Conservation (phyloP, 2,888 invertebrate species). For the Molorchus minor region DNA sequence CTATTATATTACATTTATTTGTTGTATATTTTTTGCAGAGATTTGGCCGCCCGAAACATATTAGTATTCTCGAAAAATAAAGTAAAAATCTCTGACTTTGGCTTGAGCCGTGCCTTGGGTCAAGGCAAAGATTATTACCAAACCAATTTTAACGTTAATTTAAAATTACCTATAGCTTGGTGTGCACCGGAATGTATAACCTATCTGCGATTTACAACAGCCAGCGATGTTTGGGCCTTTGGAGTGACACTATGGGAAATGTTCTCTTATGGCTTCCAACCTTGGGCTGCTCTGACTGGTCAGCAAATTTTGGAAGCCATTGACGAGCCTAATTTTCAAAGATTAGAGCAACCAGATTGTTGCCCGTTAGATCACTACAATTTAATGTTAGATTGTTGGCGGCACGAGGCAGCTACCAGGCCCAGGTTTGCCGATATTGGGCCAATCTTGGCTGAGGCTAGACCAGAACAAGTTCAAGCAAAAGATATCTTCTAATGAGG, state of each 20-base stretch:
- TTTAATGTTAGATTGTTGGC: slow-evolving; percentile 96
- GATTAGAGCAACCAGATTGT: slow-evolving; percentile 92
- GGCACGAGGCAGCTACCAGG: slow-evolving; percentile 86
- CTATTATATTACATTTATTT: neutral
- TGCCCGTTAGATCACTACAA: slow-evolving; percentile 93
- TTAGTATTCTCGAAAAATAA: slow-evolving; percentile 95
- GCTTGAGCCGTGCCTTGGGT: slow-evolving; percentile 92
- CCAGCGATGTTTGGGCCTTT: slow-evolving; percentile 98
- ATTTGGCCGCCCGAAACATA: slow-evolving; percentile 97
- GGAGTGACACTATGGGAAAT: slow-evolving; percentile 97
- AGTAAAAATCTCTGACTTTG: slow-evolving; percentile 99
- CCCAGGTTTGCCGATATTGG: slow-evolving; percentile 91
- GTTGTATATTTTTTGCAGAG: slow-evolving; percentile 68
- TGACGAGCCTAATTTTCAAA: slow-evolving; percentile 89
- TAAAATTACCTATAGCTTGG: slow-evolving; percentile 98
- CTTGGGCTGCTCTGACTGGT: slow-evolving; percentile 91
- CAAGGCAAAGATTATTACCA: slow-evolving; percentile 99
- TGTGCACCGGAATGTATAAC: slow-evolving; percentile 98
- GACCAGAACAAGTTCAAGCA: slow-evolving; percentile 93
- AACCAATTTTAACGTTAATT: slow-evolving; percentile 96
- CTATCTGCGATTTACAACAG: slow-evolving; percentile 93
- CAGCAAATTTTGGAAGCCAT: slow-evolving; percentile 95
- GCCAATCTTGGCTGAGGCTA: slow-evolving; percentile 80
- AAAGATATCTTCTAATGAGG: slow-evolving; percentile 66
- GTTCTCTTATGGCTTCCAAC: slow-evolving; percentile 98